These are phyloP conservation scores for Oophaga sylvatica DNA, from an alignment of 2,797 vertebrate species.

Conservation along the genomic window DNA sequence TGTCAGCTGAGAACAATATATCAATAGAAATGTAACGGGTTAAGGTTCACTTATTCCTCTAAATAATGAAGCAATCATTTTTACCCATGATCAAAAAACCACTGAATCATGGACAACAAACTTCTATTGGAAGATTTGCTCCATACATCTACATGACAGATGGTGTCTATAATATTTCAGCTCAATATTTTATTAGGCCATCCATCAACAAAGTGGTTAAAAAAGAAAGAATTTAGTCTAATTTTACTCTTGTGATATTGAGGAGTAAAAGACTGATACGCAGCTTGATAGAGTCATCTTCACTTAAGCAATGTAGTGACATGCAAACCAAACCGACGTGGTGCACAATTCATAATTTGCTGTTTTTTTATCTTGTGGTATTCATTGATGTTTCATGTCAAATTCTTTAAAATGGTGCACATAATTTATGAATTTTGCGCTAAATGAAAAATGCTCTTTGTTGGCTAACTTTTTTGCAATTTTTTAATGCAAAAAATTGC, in stretches of 20 bases:
- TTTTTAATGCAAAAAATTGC: too few species aligned
- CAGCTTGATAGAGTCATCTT: not conserved
- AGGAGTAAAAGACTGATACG: not conserved
- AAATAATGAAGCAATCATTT: constrained; percentile 62
- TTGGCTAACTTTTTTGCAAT: too few species aligned
- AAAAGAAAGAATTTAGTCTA: constrained; percentile 27
- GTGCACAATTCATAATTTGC: too few species aligned
- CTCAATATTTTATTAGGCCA: constrained; percentile 57
- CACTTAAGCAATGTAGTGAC: not conserved
- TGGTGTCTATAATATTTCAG: constrained; percentile 52
- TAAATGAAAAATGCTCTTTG: too few species aligned
- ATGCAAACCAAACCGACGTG: not conserved
- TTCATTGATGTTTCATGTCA: too few species aligned
- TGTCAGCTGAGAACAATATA: constrained; percentile 56
- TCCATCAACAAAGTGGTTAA: constrained; percentile 57
- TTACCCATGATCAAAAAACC: constrained; percentile 58
- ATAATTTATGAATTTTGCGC: too few species aligned
- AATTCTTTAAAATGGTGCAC: too few species aligned
- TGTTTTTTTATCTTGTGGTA: too few species aligned
- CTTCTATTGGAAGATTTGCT: constrained; percentile 46
- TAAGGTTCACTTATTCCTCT: constrained; percentile 57
- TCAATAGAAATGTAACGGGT: constrained; percentile 57
- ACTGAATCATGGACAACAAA: constrained; percentile 61
- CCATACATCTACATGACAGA: constrained; percentile 55
- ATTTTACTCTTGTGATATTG: not conserved